Conservation (phyloP, 2,797 vertebrate genomes). For the Enteromius trimaculatus region DNA sequence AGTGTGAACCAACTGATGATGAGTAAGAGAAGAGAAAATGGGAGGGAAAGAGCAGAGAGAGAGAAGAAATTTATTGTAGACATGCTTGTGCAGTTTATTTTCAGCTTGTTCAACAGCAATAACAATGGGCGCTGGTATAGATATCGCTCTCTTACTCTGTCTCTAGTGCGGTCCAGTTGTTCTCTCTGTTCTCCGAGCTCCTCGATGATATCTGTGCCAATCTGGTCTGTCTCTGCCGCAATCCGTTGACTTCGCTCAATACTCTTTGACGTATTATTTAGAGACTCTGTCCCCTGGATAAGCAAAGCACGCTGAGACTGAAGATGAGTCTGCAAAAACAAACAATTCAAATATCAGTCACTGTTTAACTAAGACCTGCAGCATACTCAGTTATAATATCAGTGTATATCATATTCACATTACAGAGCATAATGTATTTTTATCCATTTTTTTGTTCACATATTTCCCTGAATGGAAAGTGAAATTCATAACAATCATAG, state of each 20-base stretch:
- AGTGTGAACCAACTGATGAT: slow-evolving; percentile 86
- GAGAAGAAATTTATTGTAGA: neutral
- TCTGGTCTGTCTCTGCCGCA: slow-evolving; percentile 89
- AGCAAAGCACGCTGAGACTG: slow-evolving; percentile 90
- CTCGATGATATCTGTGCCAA: slow-evolving; percentile 93
- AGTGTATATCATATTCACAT: neutral
- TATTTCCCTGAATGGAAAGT: neutral
- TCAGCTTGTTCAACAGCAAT: neutral
- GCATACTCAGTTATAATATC: neutral
- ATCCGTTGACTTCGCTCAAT: slow-evolving; percentile 92
- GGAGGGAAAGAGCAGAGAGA: neutral
- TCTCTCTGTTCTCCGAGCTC: slow-evolving; percentile 95
- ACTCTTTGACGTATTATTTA: slow-evolving; percentile 89
- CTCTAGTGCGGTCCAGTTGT: slow-evolving; percentile 90
- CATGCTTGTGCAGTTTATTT: neutral
- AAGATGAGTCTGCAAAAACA: slow-evolving; percentile 79
- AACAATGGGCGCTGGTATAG: neutral
- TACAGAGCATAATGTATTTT: too few species aligned
- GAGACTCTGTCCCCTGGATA: slow-evolving; percentile 88
- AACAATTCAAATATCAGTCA: slow-evolving; percentile 7
- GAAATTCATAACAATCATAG: neutral
- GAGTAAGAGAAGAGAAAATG: slow-evolving; percentile 49
- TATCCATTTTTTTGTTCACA: neutral
- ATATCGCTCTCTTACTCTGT: slow-evolving; percentile 81
- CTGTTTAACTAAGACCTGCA: slow-evolving; percentile 1